phyloP scores from a whole-genome alignment of 2,113 vertebrate genomes.

The Cryptotis parvus region DNA sequence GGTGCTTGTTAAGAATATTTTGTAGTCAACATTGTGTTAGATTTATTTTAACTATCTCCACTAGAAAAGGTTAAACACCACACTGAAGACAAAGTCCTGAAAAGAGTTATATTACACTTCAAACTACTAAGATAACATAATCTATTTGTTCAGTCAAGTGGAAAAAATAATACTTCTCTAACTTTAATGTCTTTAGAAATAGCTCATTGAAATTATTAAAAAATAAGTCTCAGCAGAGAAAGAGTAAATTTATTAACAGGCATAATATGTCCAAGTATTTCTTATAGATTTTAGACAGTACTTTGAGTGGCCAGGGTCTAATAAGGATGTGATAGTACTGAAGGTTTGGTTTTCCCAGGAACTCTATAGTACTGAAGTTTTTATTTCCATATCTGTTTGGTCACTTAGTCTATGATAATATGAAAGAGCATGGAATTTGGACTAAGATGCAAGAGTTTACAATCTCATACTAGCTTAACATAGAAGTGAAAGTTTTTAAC shows the following conservation, averaged over 20 bases:
- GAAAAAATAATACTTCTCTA: slow-evolving; percentile 21
- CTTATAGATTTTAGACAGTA: not conserved
- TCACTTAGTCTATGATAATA: not conserved
- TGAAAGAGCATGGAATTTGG: not conserved
- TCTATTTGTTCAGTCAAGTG: not conserved
- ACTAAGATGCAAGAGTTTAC: not conserved
- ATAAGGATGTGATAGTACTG: not conserved
- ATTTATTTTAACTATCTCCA: not conserved
- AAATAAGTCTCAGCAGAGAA: not conserved
- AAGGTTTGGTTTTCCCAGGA: not conserved
- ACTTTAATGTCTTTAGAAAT: not conserved
- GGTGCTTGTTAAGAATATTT: not conserved
- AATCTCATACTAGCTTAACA: not conserved
- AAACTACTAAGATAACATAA: not conserved
- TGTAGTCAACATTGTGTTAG: not conserved
- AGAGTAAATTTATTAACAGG: not conserved
- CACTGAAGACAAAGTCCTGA: not conserved
- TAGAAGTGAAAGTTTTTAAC: not conserved
- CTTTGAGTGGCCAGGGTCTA: too few species aligned
- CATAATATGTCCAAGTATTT: not conserved
- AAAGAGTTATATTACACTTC: not conserved
- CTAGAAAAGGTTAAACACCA: not conserved
- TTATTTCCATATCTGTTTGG: not conserved
- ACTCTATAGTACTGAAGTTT: not conserved
- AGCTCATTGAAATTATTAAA: not conserved